Evolutionary conservation across 2,797 vertebrate species (phyloP).

Genomic region (Microcaecilia unicolor): DNA sequence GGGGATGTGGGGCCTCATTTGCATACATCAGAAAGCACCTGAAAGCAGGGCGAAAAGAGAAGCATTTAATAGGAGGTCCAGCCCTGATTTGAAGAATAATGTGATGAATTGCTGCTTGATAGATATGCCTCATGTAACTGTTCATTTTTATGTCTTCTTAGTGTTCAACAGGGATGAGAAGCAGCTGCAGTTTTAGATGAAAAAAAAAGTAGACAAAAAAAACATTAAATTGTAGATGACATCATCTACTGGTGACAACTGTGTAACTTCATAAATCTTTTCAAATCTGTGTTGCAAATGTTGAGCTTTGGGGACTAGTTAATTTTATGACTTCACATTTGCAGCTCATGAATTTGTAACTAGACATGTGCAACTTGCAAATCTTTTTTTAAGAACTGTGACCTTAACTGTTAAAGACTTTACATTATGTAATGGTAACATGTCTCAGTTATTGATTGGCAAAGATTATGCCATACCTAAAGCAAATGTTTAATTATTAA

Average conservation of each 20-base stretch:
- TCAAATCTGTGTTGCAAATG: constrained; percentile 5
- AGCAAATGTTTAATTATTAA: background rate
- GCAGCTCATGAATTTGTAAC: constrained; percentile 23
- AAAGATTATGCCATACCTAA: background rate
- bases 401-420: constrained; percentile 9
- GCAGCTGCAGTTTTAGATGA: background rate
- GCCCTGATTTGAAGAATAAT: no score
- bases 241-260: background rate
- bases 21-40: no score
- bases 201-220: background rate
- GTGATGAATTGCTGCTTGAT: background rate
- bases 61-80: no score
- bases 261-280: constrained; percentile 4
- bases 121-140: background rate
- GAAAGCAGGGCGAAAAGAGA: no score
- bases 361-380: constrained; percentile 16
- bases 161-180: background rate
- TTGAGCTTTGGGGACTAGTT: constrained; percentile 5
- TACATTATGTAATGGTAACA: background rate
- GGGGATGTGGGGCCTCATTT: no score
- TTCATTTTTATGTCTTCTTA: background rate
- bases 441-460: background rate
- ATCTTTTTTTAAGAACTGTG: constrained; percentile 23
- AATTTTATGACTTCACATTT: constrained; percentile 23
- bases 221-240: background rate